Base-by-base conservation (phyloP, 2,113 vertebrate genomes). In the Haliaeetus leucogaster region DNA sequence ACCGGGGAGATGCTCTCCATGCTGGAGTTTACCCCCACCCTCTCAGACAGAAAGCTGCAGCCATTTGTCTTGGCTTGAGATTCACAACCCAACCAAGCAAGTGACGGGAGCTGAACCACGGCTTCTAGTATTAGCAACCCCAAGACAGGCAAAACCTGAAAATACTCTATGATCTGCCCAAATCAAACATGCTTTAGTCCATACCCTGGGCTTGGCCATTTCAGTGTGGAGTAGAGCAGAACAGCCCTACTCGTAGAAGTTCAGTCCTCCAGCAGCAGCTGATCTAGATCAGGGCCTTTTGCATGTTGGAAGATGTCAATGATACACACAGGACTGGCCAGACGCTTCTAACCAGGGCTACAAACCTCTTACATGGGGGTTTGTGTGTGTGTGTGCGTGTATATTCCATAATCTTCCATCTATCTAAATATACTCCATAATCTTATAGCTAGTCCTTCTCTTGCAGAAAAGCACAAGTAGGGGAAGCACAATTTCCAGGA, bases 361-460 rank as follows among this genome's bases (percentile, higher is more conserved):
- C 58, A 56, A 48, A 34, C 27, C 21, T 61, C 40, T 42, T 47
- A 62, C 6, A 55, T 34, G 32, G 18, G 6, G 1, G 2, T 6
- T 2, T 5, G 2, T 11, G 4, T 11, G 11, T 10, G 4, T 11
- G 11, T 11, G 4, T 16, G 7, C 10, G 2, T 10, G 9, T 42
- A 5, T 55, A 50, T 47, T 48, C 30, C 68, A 50, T 40, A 36
- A 65, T 43, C 21, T 47, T 34, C 19, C 9, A 40, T 9, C 56
- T 48, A 13, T 26, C 63, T 48, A 34, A 17, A 7, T 36, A 16
- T 30, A 22, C 23, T 48, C 40, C 17, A 14, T 22, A 21, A 59
- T 34, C 52, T 50, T 47, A 1, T 26, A 22, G 43, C 66, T 42
- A 48, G 34, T 11, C 32, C 53, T 87, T 8, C 58, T 72, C 59